Base-by-base conservation (phyloP, 2,113 vertebrate species). In the Fregetta grallaria region DNA sequence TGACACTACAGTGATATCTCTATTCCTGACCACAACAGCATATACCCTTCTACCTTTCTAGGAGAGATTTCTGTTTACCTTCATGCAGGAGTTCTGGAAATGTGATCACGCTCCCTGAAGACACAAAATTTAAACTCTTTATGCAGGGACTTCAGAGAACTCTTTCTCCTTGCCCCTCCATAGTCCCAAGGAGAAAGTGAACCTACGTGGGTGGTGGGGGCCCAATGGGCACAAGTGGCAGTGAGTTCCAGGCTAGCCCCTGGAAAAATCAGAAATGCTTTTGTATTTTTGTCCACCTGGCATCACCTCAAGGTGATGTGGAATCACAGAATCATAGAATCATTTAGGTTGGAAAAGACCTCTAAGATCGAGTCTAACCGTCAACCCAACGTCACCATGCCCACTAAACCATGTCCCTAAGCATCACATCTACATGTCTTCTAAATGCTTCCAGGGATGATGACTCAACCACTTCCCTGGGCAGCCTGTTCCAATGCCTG, bases 1-100 rank as follows among this genome's bases (percentile, higher is more conserved):
- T 38, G 22, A 22, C 55, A 63, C 4, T 14, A 22, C 0, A 0
- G 11, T 56, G 16, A 44, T 50, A 66, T 7, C 3, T 56, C 5
- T 88, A 30, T 52, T 92, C 40, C 20, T 53, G 59, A 73, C 13
- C 11, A 53, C 5, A 47, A 4, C 38, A 62, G 6, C 6, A 7
- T 6, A 58, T 25, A 4, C n/a, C 11, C 6, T 34, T 45, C 20
- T 45, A 72, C 36, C 25, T 58, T 63, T 74, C 63, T 52, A 56
- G 38, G 38, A 91, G 79, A 0, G 6, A 47, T 76, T 92, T 83
- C 20, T 58, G 3, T 23, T 70, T 66, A 36, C 12, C 7, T 58
- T 86, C 30, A 15, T 53, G 15, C 26, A 65, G 50, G 7, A 77
- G 36, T 42, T 61, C 26, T 70, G 32, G 45, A 86, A 90, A 15